Percentiles rank a stretch among this genome's conserved stretches.
Conservation (phyloP, 2,113 vertebrate species). For the Pungitius pungitius region DNA sequence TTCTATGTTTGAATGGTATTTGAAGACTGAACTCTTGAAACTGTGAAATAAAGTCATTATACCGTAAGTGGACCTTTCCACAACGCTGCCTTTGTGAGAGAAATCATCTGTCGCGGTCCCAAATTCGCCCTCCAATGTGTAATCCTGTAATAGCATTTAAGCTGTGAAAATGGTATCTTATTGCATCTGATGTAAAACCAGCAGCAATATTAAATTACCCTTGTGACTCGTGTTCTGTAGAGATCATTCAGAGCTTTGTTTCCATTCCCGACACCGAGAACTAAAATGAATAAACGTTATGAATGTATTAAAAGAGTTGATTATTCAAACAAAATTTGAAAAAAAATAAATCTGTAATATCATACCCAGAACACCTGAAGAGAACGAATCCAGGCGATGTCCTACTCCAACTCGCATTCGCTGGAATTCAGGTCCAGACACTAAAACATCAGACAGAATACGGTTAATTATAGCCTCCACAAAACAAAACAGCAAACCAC, state of each 20-base stretch:
- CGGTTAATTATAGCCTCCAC: neutral
- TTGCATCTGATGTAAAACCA: slow-evolving; percentile 3
- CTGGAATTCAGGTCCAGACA: slow-evolving; percentile 85
- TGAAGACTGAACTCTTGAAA: neutral
- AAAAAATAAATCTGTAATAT: neutral
- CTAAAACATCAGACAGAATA: slow-evolving; percentile 68
- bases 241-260: slow-evolving; percentile 81
- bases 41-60: slow-evolving; percentile 66
- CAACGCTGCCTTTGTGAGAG: slow-evolving; percentile 82
- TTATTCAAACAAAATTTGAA: neutral
- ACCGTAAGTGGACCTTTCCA: slow-evolving; percentile 93
- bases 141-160: slow-evolving; percentile 80
- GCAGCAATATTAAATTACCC: slow-evolving; percentile 76
- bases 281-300: slow-evolving; percentile 68
- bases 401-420: slow-evolving; percentile 86
- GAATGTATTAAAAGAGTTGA: neutral
- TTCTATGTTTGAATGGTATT: neutral
- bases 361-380: slow-evolving; percentile 91
- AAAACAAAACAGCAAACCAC: neutral
- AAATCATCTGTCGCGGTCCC: slow-evolving; percentile 92
- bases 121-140: slow-evolving; percentile 88
- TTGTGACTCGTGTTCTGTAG: slow-evolving; percentile 83
- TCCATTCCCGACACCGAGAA: slow-evolving; percentile 86
- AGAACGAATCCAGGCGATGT: slow-evolving; percentile 85
- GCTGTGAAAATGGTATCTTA: neutral